These are phyloP conservation scores for Hydraecia micacea DNA, from an alignment of 2,888 invertebrate species.

Conservation along the genomic window DNA sequence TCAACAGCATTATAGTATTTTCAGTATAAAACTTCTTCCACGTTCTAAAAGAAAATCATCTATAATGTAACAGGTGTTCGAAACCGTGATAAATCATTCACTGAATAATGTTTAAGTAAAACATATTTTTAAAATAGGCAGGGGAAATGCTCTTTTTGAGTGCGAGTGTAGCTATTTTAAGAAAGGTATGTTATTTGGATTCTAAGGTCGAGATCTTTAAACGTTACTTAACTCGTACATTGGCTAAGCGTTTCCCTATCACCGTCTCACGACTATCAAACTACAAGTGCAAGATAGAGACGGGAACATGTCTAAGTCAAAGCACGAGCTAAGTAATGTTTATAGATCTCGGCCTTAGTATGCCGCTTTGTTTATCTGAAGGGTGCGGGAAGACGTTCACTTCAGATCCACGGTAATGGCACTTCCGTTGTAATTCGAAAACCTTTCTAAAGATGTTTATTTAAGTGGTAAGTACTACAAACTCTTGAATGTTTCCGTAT, in stretches of 20 bases:
- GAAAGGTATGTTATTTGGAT: conserved; percentile 80
- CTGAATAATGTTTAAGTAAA: conserved; percentile 52
- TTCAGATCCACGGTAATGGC: conserved; percentile 74
- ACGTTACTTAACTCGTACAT: background rate
- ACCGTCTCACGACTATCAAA: background rate
- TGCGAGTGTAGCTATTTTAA: conserved; percentile 80
- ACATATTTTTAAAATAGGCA: conserved; percentile 64
- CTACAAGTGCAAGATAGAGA: background rate
- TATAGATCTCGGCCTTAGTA: conserved; percentile 64
- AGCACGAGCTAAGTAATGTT: conserved; percentile 10
- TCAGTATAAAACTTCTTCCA: conserved; percentile 23
- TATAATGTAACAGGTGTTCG: conserved; percentile 68
- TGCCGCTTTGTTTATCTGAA: conserved; percentile 84
- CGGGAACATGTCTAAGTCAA: background rate
- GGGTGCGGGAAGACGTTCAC: conserved; percentile 81
- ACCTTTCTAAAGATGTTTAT: conserved; percentile 66
- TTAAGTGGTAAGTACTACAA: conserved; percentile 57
- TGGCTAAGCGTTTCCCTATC: background rate
- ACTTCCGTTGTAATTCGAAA: conserved; percentile 75
- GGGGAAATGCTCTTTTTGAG: conserved; percentile 70
- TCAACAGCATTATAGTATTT: conserved; percentile 3
- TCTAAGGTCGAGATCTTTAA: conserved; percentile 68
- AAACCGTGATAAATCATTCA: conserved; percentile 63
- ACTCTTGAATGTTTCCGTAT: conserved; percentile 35
- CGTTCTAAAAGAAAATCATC: conserved; percentile 38